Percentiles rank a stretch among this genome's conserved stretches.
Evolutionary conservation across 2,113 vertebrate genomes (phyloP).

Genomic region (Columba livia): DNA sequence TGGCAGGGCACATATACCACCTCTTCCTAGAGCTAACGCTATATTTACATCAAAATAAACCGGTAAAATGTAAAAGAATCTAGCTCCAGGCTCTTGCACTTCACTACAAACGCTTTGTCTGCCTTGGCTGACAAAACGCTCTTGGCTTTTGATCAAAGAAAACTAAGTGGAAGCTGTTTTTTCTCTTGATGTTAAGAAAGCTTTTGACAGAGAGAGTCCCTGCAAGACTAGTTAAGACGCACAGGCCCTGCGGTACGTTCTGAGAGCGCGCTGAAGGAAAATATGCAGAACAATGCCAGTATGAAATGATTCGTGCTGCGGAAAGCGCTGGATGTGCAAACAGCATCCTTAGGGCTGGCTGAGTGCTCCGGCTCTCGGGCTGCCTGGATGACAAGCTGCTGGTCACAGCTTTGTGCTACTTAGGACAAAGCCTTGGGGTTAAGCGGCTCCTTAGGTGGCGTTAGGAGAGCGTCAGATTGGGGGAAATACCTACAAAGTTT

Average conservation of each 20-base stretch:
- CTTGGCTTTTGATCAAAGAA: slow-evolving; percentile 56
- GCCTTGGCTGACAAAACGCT: slow-evolving; percentile 46
- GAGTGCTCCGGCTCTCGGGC: fast-evolving
- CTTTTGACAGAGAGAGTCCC: slow-evolving; percentile 7
- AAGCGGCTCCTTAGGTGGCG: neutral
- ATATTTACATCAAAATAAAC: slow-evolving; percentile 18
- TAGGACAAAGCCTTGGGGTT: neutral
- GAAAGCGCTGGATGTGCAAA: neutral
- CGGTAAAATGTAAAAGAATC: slow-evolving; percentile 9
- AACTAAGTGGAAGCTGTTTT: slow-evolving; percentile 22
- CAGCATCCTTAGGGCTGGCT: neutral
- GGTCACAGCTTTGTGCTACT: neutral
- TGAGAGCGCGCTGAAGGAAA: neutral
- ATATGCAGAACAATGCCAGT: fast-evolving
- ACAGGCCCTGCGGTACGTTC: neutral
- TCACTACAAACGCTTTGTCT: neutral
- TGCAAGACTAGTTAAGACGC: neutral
- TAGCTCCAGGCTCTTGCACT: neutral
- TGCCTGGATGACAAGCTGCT: neutral
- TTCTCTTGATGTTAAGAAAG: slow-evolving; percentile 27
- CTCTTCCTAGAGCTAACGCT: neutral
- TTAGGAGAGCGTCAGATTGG: neutral
- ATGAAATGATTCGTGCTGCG: fast-evolving
- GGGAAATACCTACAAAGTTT: neutral
- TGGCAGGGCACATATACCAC: neutral